Base-by-base conservation (phyloP, 2,888 invertebrate species). In the Nemotelus pantherinus region DNA sequence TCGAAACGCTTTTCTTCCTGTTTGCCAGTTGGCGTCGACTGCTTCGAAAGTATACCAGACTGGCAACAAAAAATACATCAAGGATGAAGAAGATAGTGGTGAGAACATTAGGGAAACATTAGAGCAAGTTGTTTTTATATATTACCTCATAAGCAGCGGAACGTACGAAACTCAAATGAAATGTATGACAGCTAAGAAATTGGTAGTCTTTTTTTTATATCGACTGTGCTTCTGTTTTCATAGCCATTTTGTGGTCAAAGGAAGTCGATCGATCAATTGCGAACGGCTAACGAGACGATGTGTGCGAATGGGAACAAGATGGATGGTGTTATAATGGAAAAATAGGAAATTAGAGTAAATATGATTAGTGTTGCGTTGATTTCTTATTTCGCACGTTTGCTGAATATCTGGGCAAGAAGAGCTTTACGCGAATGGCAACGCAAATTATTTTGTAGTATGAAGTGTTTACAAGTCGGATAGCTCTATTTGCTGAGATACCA, bases 151-250 rank as follows among this genome's bases (percentile, higher is more conserved):
- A 63, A 63, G 43, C 41, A 43, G 43, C 41, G 25, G 7, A 63
- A 63, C 39, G 4, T 63, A 41, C 6, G 25, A 41, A 63, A 41
- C 41, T 39, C 6, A 43, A 63, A 41, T 63, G 43, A 48, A 67
- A 67, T 50, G 50, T 67, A 45, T 65, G 67, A 67, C 67, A 67
- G 10, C 9, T 10, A 47, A 65, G 65, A 45, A 44, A 65, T 65
- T 10, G 5, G 45, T 9, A n/a, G 47, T 41, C 5, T n/a, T 65
- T 63, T 2, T 63, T 41, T 41, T 41, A 7, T 6, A 6, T 7
- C 53, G 10, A 63, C 39, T 63, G 5, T 63, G 10, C 10, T 7
- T 63, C 9, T 43, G 63, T 63, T 63, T 25, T 25, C 25, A 25
- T 25, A 25, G 25, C 25, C 25, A 25, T 25, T 25, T 41, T 9